Evolutionary conservation across 2,113 vertebrate species (phyloP).

Genomic region (Ochotona princeps): DNA sequence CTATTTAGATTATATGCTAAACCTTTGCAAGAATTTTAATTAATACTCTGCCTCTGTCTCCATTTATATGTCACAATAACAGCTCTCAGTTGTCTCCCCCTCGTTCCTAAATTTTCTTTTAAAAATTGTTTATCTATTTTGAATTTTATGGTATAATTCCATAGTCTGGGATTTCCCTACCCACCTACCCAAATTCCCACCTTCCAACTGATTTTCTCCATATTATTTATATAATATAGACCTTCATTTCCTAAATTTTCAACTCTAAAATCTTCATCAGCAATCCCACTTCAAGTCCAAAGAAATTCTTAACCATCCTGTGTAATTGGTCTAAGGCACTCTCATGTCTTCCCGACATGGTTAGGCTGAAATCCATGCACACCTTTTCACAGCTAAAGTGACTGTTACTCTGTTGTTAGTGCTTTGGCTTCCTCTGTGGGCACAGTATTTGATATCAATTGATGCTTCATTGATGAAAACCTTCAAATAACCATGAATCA

Average conservation of each 20-base stretch:
- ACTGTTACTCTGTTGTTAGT: slow-evolving; percentile 77
- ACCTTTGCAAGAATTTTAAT: slow-evolving; percentile 75
- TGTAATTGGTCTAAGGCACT: slow-evolving; percentile 64
- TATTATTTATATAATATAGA: too few relatives aligned
- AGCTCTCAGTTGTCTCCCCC: slow-evolving; percentile 29
- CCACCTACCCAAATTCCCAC: too few relatives aligned
- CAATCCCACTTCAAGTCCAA: not conserved
- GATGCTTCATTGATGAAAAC: slow-evolving; percentile 74
- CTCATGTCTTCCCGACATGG: slow-evolving; percentile 49
- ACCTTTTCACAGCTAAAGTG: slow-evolving; percentile 72
- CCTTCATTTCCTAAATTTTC: slow-evolving; percentile 18
- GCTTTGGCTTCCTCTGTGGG: slow-evolving; percentile 74
- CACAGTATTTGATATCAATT: slow-evolving; percentile 76
- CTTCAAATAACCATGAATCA: slow-evolving; percentile 82
- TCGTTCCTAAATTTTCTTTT: slow-evolving; percentile 34
- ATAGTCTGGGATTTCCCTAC: too few relatives aligned
- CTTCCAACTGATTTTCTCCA: too few relatives aligned
- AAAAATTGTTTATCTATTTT: too few relatives aligned
- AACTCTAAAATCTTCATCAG: slow-evolving; percentile 38
- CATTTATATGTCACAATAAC: slow-evolving; percentile 58
- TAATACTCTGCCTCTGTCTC: slow-evolving; percentile 69
- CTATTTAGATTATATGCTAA: slow-evolving; percentile 78
- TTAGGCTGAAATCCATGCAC: slow-evolving; percentile 63
- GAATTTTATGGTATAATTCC: too few relatives aligned
- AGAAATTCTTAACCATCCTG: not conserved